Evolutionary conservation across 1,140 invertebrate genomes (phyloP).

Genomic region (Leptinotarsa texana): DNA sequence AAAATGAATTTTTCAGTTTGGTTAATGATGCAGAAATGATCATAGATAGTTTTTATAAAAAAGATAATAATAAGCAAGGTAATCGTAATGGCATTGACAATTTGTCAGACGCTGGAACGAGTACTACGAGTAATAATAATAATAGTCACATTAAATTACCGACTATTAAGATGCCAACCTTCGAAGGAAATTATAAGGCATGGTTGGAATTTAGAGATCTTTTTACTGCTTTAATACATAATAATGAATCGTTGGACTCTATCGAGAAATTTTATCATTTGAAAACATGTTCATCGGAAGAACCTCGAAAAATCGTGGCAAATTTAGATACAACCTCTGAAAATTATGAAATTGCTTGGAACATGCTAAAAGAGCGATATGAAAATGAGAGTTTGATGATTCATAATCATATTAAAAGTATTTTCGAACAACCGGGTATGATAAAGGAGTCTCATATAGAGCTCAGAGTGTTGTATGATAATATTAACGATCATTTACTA

Average conservation of each 20-base stretch:
- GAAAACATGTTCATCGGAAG: neutral
- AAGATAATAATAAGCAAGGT: too few species aligned
- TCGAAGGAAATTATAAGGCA: neutral
- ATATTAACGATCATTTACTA: neutral
- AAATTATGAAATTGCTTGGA: slow-evolving; percentile 28
- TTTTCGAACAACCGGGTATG: slow-evolving; percentile 10
- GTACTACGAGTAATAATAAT: too few species aligned
- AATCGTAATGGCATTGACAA: too few species aligned
- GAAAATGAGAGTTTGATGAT: slow-evolving; percentile 24
- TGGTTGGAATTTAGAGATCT: neutral
- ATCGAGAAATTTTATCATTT: slow-evolving; percentile 19
- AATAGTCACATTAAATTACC: slow-evolving; percentile 3
- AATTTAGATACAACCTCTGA: too few species aligned
- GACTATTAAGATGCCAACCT: slow-evolving; percentile 6
- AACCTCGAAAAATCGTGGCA: neutral
- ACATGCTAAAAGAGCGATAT: slow-evolving; percentile 17
- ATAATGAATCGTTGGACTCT: slow-evolving; percentile 4
- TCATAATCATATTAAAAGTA: slow-evolving; percentile 24
- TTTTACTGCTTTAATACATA: slow-evolving; percentile 4
- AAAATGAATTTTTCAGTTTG: too few species aligned
- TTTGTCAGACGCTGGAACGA: too few species aligned
- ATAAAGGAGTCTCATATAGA: slow-evolving; percentile 21
- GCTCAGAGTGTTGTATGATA: neutral
- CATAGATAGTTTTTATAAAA: too few species aligned
- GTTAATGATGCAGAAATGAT: too few species aligned